These are phyloP conservation scores for Mobula hypostoma DNA, from an alignment of 2,113 vertebrate genomes.

Conservation along the genomic window DNA sequence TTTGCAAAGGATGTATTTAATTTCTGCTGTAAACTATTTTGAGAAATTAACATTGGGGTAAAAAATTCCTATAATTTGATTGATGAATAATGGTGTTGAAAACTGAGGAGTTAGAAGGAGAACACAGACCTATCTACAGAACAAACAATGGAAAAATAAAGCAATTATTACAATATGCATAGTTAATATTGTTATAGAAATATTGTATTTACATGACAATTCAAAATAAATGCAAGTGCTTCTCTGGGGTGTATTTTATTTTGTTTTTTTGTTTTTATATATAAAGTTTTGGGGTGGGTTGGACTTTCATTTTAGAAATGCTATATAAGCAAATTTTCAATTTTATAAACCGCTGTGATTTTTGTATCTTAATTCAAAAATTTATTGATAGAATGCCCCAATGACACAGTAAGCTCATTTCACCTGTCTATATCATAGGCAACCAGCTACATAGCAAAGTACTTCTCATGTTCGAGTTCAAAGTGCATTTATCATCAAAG, in stretches of 20 bases:
- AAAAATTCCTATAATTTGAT: not conserved
- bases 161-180: not conserved
- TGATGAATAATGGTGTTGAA: not conserved
- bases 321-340: not conserved
- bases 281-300: not conserved
- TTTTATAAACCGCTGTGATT: not conserved
- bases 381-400: not conserved
- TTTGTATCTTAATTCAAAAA: not conserved
- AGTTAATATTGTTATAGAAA: not conserved
- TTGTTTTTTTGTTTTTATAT: not conserved
- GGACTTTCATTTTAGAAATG: not conserved
- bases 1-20: not conserved
- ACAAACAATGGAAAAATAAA: not conserved
- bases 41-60: not conserved
- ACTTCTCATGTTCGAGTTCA: too few species aligned
- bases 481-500: too few species aligned
- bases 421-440: not conserved
- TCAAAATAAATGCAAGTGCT: constrained; percentile 11
- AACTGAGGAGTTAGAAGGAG: not conserved
- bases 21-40: not conserved
- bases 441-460: not conserved
- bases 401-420: not conserved
- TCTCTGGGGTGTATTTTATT: not conserved
- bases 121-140: not conserved
- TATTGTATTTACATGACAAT: not conserved